Conservation (phyloP, 2,113 vertebrate species). For the Greenwoodochromis staneri region DNA sequence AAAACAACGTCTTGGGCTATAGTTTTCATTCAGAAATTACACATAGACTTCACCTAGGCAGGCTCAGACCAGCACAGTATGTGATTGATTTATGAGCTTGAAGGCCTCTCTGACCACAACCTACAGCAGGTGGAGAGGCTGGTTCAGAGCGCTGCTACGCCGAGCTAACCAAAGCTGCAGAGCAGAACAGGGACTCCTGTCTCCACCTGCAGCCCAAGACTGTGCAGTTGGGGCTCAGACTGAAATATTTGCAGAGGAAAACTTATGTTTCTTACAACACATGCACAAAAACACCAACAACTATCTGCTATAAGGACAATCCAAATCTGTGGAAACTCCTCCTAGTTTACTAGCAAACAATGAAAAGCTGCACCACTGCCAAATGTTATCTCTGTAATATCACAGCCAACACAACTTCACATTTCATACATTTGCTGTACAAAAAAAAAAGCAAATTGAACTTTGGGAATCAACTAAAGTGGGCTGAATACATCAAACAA, state of each 20-base stretch:
- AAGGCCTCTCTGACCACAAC: neutral
- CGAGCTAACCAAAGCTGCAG: neutral
- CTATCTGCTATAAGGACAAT: neutral
- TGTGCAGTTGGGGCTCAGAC: neutral
- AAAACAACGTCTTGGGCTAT: accelerated
- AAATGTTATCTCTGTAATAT: neutral
- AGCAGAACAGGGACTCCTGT: neutral
- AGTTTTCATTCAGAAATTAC: neutral
- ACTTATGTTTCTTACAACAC: neutral
- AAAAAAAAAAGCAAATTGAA: neutral
- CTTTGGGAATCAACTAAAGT: neutral
- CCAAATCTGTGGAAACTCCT: neutral
- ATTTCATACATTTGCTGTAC: neutral
- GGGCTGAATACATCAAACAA: neutral
- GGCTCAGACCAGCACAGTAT: neutral
- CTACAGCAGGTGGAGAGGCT: neutral
- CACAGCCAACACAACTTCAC: neutral
- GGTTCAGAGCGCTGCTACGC: neutral
- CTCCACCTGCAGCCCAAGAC: neutral
- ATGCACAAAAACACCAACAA: neutral
- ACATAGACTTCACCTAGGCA: neutral
- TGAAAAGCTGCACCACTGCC: neutral
- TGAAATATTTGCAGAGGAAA: neutral
- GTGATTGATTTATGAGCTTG: neutral
- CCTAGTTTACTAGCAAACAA: neutral